phyloP scores from a whole-genome alignment of 2,888 invertebrate genomes.

The Hirudinaria manillensis region DNA sequence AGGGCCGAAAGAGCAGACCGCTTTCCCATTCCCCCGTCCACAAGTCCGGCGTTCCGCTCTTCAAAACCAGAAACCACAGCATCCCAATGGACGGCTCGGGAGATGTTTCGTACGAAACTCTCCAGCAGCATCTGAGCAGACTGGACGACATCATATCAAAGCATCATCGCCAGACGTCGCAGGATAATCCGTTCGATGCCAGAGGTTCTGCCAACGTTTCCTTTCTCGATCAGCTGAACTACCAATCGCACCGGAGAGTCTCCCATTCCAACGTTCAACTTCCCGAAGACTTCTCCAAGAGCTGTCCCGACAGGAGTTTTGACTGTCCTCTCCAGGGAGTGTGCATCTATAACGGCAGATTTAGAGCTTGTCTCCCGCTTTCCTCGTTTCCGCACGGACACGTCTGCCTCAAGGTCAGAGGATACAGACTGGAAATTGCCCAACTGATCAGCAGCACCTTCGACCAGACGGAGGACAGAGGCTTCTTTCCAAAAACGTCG shows the following conservation, averaged over 20 bases:
- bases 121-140: slow-evolving; percentile 19
- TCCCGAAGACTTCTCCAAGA: slow-evolving; percentile 18
- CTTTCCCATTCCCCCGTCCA: not conserved
- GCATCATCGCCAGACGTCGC: not conserved
- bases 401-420: slow-evolving; percentile 31
- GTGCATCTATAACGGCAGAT: slow-evolving; percentile 23
- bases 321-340: slow-evolving; percentile 23
- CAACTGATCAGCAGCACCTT: not conserved
- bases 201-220: too few species aligned
- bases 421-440: slow-evolving; percentile 33
- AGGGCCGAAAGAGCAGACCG: not conserved
- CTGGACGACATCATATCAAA: slow-evolving; percentile 7
- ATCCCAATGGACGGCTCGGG: not conserved
- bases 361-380: slow-evolving; percentile 31
- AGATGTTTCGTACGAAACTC: not conserved
- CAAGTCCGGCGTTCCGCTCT: not conserved
- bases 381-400: slow-evolving; percentile 24
- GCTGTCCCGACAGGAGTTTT: slow-evolving; percentile 22
- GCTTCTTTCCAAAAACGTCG: not conserved
- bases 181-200: not conserved
- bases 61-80: not conserved
- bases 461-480: not conserved
- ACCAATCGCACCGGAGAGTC: not conserved
- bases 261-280: slow-evolving; percentile 17
- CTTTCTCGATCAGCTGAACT: not conserved